Conservation (phyloP, 2,113 vertebrate genomes). For the Ailurus styani region DNA sequence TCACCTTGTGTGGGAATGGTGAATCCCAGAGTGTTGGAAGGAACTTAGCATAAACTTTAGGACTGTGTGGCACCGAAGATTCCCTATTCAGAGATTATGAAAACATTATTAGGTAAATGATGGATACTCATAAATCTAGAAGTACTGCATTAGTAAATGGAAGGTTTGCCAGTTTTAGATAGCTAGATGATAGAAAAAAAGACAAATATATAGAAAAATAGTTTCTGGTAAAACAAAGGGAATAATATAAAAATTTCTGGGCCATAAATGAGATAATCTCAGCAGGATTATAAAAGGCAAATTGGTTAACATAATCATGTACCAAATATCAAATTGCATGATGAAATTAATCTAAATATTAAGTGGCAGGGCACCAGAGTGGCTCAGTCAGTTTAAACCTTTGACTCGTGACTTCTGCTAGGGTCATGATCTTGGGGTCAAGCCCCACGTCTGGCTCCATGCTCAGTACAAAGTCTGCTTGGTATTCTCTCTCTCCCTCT, state of each 20-base stretch:
- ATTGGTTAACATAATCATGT: not conserved
- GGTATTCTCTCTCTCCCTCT: not conserved
- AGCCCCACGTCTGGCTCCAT: not conserved
- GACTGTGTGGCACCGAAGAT: not conserved
- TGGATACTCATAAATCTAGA: not conserved
- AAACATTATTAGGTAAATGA: not conserved
- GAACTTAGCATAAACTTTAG: not conserved
- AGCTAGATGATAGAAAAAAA: not conserved
- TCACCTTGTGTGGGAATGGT: not conserved
- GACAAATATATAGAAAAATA: not conserved
- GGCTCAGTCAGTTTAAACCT: not conserved
- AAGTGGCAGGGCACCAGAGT: not conserved
- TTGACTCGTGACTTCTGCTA: not conserved
- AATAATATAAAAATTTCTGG: not conserved
- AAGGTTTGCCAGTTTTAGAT: not conserved
- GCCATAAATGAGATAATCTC: not conserved
- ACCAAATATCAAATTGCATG: not conserved
- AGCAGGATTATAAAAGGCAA: not conserved
- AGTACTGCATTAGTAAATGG: not conserved
- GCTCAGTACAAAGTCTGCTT: not conserved
- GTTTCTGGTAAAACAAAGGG: not conserved
- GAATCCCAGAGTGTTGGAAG: not conserved
- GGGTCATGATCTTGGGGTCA: not conserved
- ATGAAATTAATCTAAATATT: not conserved
- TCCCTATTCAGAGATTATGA: not conserved